These are phyloP conservation scores for Anodontia alba DNA, from an alignment of 2,888 invertebrate genomes.

Conservation along the genomic window DNA sequence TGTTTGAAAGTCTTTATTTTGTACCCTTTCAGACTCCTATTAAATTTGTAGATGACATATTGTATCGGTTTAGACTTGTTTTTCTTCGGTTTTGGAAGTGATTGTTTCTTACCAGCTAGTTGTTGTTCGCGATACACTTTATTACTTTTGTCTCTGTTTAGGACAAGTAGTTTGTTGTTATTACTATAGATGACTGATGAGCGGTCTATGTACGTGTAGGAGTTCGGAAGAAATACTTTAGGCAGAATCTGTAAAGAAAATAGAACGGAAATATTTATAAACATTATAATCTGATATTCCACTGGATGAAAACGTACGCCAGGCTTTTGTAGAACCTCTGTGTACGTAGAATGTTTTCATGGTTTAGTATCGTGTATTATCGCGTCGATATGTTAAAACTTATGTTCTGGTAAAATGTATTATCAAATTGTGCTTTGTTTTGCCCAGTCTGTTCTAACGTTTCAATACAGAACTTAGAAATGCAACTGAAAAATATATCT, in stretches of 20 bases:
- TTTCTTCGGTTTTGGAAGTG: neutral
- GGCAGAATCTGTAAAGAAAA: neutral
- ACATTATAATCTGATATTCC: too few relatives aligned
- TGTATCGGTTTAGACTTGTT: neutral
- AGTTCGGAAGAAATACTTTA: neutral
- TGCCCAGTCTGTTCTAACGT: too few relatives aligned
- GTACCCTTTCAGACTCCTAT: neutral
- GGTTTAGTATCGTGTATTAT: too few relatives aligned
- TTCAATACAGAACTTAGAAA: too few relatives aligned
- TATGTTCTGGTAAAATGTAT: too few relatives aligned
- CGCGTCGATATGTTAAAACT: too few relatives aligned
- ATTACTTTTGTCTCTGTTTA: neutral
- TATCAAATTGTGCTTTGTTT: too few relatives aligned
- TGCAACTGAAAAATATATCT: too few relatives aligned
- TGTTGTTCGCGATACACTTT: neutral
- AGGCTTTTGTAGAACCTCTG: too few relatives aligned
- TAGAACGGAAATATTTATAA: neutral
- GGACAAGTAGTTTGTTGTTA: neutral
- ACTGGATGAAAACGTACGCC: too few relatives aligned
- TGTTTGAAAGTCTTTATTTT: neutral
- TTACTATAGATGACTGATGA: neutral
- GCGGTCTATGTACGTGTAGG: neutral
- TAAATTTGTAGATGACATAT: slow-evolving; percentile 1
- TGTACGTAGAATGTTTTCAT: too few relatives aligned
- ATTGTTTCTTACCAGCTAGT: neutral